Evolutionary conservation across 2,113 vertebrate genomes (phyloP).

Genomic region (Lonchura striata): DNA sequence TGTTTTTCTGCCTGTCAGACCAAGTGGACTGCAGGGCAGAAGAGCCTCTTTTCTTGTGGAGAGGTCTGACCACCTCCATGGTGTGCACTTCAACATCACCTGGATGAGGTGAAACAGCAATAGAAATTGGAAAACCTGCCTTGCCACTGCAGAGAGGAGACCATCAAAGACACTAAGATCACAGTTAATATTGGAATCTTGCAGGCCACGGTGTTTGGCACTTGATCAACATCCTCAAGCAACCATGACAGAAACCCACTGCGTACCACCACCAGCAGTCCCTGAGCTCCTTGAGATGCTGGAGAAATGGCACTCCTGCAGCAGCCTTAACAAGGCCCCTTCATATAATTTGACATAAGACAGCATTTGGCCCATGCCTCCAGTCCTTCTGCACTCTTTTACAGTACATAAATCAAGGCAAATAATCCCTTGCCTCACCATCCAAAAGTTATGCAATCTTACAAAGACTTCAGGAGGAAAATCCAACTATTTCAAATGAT

Average conservation of each 20-base stretch:
- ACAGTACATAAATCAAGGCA: neutral
- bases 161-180: neutral
- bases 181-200: neutral
- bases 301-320: neutral
- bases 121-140: neutral
- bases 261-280: neutral
- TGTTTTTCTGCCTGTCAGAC: neutral
- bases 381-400: neutral
- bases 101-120: neutral
- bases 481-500: neutral
- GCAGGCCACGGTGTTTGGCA: neutral
- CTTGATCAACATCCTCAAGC: neutral
- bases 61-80: neutral
- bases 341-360: neutral
- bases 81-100: neutral
- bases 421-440: neutral
- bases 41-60: neutral
- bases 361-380: neutral
- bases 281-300: neutral
- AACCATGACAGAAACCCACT: neutral
- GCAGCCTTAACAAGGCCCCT: neutral
- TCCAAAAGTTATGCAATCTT: neutral
- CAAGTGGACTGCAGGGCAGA: neutral
- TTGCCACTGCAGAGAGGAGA: neutral
- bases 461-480: neutral